Percentiles rank a stretch among this genome's conserved stretches.
Conservation (phyloP, 2,113 vertebrate species). For the Rhinopomastus cyanomelas region DNA sequence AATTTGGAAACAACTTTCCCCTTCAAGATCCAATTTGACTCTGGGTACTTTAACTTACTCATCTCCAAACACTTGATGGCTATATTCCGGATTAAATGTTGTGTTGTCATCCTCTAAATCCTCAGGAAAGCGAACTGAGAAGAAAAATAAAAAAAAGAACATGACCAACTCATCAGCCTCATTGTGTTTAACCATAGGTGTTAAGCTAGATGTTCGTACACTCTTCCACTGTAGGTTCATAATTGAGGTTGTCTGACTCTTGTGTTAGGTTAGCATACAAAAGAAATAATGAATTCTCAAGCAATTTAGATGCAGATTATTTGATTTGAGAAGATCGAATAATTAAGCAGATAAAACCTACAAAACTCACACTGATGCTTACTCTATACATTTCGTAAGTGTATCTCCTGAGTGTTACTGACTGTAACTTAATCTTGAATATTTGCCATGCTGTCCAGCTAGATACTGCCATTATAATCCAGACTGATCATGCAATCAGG, state of each 20-base stretch:
- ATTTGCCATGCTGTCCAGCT: not conserved
- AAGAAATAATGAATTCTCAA: not conserved
- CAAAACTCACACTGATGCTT: not conserved
- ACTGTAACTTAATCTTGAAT: not conserved
- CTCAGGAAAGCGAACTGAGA: constrained; percentile 91
- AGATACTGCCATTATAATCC: not conserved
- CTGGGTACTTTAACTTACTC: constrained; percentile 84
- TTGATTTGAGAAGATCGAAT: not conserved
- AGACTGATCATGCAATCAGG: not conserved
- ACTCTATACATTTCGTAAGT: not conserved
- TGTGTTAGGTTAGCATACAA: not conserved
- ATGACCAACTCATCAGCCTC: not conserved
- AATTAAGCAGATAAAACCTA: not conserved
- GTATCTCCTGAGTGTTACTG: not conserved
- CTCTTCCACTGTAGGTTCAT: not conserved
- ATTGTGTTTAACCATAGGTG: not conserved
- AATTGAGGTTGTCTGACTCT: not conserved
- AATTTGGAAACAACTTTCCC: not conserved
- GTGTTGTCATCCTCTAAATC: constrained; percentile 94
- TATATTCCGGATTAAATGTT: constrained; percentile 95
- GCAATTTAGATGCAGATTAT: not conserved
- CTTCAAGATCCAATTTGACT: not conserved
- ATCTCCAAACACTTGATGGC: constrained; percentile 95
- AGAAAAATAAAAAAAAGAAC: not conserved
- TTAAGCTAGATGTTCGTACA: not conserved